Conservation (phyloP, 2,888 invertebrate species). For the Pogonocherus hispidulus region DNA sequence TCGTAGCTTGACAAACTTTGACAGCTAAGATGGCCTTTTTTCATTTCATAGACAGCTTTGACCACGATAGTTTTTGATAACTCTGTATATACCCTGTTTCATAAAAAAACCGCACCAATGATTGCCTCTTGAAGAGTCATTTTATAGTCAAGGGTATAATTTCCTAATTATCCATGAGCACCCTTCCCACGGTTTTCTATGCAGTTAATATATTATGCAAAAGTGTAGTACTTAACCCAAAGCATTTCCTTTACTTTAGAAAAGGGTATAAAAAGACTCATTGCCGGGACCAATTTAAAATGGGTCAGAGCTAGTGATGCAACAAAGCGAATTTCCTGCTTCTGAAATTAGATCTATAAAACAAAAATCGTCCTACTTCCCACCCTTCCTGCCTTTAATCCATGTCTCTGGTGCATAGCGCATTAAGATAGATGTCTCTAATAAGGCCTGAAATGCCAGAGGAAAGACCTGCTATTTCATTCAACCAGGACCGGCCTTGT, state of each 20-base stretch:
- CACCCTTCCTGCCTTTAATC: not conserved
- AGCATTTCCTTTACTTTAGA: not conserved
- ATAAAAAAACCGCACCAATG: no score
- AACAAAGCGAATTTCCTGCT: not conserved
- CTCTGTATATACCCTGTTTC: no score
- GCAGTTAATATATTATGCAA: no score
- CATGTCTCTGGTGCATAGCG: not conserved
- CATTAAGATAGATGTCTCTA: not conserved
- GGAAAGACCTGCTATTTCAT: not conserved
- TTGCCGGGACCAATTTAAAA: not conserved
- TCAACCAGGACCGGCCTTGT: not conserved
- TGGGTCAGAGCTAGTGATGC: not conserved
- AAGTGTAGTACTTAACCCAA: no score
- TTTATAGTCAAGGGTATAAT: no score
- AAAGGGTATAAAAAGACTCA: not conserved
- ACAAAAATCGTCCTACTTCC: not conserved
- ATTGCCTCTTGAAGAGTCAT: no score
- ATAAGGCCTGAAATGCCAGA: not conserved
- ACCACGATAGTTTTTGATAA: no score
- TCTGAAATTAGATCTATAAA: not conserved
- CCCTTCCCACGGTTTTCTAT: no score
- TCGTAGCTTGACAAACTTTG: no score
- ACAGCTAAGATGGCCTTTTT: no score
- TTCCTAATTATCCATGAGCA: no score
- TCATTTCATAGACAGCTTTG: no score